Base-by-base conservation (phyloP, 2,888 invertebrate species). In the Nemoura dubitans region DNA sequence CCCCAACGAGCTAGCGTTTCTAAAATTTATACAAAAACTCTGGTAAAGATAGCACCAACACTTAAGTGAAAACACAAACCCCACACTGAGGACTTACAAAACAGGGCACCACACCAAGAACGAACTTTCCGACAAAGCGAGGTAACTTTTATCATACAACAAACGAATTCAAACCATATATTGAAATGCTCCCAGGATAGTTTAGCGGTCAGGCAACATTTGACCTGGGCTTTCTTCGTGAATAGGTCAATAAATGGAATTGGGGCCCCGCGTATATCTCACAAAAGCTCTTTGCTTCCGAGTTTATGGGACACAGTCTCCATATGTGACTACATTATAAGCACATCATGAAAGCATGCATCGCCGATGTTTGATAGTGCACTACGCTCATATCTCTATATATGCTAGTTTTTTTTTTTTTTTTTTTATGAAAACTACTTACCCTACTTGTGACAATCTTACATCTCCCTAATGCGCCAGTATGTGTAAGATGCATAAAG, bases 371-470 rank as follows among this genome's bases (percentile, higher is more conserved):
- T 21, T 59, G 59, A 59, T 59, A 59, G 59, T 59, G 59, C 59
- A n/a, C n/a, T 59, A 7, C 59, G 6, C 3, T 59, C 59, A 21
- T 2, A 3, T 59, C 59, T 10, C n/a, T n/a, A n/a, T n/a, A n/a
- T n/a, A n/a, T n/a, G n/a, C n/a, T n/a, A n/a, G n/a, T n/a, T n/a
- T n/a, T n/a, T n/a, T n/a, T n/a, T n/a, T n/a, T n/a, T n/a, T 36
- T 59, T 3, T 59, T 59, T 59, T 59, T 59, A 59, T 59, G 59
- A 59, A 59, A 59, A 59, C 59, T 59, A 59, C 59, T 59, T 59
- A 21, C 59, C 59, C 59, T 59, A 59, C 2, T 59, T 59, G 59
- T 21, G 59, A 59, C 59, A 59, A 59, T 59, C 59, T 59, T 59
- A 59, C 59, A 59, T 59, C 59, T 59, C 59, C 59, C 59, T 59